Evolutionary conservation across 2,888 invertebrate genomes (phyloP).

Genomic region (Willowsia nigromaculata): DNA sequence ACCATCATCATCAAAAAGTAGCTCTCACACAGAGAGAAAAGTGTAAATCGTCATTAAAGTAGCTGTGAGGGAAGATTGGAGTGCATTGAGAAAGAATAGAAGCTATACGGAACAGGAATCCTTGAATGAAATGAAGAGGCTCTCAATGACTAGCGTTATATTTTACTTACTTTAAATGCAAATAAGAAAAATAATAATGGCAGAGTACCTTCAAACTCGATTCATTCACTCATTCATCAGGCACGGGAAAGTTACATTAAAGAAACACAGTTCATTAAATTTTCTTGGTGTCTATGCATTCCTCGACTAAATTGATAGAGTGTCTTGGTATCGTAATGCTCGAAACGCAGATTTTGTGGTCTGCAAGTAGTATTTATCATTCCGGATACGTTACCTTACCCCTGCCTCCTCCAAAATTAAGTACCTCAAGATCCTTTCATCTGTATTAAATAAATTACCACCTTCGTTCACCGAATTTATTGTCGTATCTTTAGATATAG

Average conservation of each 20-base stretch:
- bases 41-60: constrained; percentile 45
- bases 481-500: neutral
- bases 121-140: constrained; percentile 42
- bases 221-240: constrained; percentile 56
- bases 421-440: constrained; percentile 50
- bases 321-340: too few relatives aligned
- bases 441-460: constrained; percentile 63
- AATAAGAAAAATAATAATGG: constrained; percentile 47
- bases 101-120: constrained; percentile 25
- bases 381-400: constrained; percentile 43
- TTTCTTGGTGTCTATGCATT: neutral
- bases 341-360: too few relatives aligned
- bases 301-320: neutral
- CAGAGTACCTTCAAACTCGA: constrained; percentile 36
- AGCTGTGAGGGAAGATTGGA: neutral
- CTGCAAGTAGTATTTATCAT: constrained; percentile 28
- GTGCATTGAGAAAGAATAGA: neutral
- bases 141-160: constrained; percentile 29
- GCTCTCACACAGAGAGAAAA: constrained; percentile 43
- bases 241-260: neutral
- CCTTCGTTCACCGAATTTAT: constrained; percentile 36
- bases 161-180: constrained; percentile 51
- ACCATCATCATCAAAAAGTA: constrained; percentile 40
- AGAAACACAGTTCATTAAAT: constrained; percentile 57
- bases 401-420: constrained; percentile 41